A percentile compares a stretch with the other conserved stretches of the same genome.
phyloP scores from a whole-genome alignment of 2,888 invertebrate genomes.

The Pinctada fucata region DNA sequence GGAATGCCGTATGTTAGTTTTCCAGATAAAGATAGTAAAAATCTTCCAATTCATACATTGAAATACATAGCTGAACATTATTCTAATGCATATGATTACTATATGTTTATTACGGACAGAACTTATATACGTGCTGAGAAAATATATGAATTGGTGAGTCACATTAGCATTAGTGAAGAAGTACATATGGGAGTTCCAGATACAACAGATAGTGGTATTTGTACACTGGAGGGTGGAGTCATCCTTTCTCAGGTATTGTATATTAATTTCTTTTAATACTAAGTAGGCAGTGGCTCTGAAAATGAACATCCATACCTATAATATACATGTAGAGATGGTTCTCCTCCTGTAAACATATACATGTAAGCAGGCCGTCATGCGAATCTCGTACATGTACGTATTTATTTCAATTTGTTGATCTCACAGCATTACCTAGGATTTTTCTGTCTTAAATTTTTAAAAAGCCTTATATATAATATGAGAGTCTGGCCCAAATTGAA shows the following conservation, averaged over 20 bases:
- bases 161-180: constrained; percentile 90
- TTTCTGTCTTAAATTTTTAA: no score
- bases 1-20: constrained; percentile 86
- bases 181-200: constrained; percentile 85
- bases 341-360: no score
- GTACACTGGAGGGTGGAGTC: constrained; percentile 87
- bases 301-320: no score
- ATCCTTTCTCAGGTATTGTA: constrained; percentile 85
- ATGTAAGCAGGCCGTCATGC: no score
- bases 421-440: no score
- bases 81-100: constrained; percentile 93
- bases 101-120: constrained; percentile 90
- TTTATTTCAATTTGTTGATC: no score
- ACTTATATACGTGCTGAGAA: constrained; percentile 90
- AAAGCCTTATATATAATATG: no score
- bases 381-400: no score
- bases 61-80: constrained; percentile 94
- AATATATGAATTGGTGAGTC: constrained; percentile 84
- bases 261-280: neutral
- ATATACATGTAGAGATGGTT: no score
- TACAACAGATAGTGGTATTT: constrained; percentile 62
- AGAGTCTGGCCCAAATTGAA: no score
- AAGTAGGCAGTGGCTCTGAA: no score
- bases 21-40: constrained; percentile 86
- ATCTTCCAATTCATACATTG: constrained; percentile 90